Conservation (phyloP, 1,140 invertebrate species). For the Pygmarrhopalites habei region DNA sequence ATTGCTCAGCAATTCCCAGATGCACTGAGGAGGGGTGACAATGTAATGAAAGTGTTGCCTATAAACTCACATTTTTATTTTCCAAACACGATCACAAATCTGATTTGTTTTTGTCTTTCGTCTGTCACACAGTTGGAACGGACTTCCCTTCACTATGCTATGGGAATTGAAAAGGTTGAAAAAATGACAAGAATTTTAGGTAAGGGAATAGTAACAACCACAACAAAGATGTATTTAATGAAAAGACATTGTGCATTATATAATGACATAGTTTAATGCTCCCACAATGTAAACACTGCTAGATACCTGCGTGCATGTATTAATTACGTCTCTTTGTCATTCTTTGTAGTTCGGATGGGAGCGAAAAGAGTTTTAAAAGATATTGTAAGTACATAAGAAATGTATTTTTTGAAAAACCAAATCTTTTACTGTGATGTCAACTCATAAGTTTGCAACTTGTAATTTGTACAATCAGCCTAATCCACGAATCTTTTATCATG, state of each 20-base stretch:
- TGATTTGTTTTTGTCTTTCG: background rate
- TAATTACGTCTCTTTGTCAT: no score
- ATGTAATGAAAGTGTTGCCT: conserved; percentile 52
- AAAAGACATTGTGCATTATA: no score
- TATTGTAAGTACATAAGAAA: conserved; percentile 56
- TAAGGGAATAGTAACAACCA: conserved; percentile 47
- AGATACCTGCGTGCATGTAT: no score
- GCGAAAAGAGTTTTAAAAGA: conserved; percentile 74
- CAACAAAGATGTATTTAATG: no score
- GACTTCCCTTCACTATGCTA: conserved; percentile 78
- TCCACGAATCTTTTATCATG: no score
- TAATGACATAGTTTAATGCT: no score
- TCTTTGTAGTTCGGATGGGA: conserved; percentile 47
- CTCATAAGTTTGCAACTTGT: background rate
- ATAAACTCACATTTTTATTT: no score
- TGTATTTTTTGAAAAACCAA: background rate
- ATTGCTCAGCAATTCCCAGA: conserved; percentile 64
- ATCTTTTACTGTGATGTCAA: background rate
- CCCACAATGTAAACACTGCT: no score
- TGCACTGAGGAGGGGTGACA: conserved; percentile 68
- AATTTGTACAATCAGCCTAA: conserved; percentile 12
- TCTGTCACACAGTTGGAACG: conserved; percentile 66
- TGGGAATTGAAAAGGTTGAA: conserved; percentile 76
- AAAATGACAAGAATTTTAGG: conserved; percentile 44
- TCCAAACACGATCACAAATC: no score